Evolutionary conservation across 2,113 vertebrate genomes (phyloP), one percentile per base, ranked within the genome.

Genomic region (Clarias macrocephalus): DNA sequence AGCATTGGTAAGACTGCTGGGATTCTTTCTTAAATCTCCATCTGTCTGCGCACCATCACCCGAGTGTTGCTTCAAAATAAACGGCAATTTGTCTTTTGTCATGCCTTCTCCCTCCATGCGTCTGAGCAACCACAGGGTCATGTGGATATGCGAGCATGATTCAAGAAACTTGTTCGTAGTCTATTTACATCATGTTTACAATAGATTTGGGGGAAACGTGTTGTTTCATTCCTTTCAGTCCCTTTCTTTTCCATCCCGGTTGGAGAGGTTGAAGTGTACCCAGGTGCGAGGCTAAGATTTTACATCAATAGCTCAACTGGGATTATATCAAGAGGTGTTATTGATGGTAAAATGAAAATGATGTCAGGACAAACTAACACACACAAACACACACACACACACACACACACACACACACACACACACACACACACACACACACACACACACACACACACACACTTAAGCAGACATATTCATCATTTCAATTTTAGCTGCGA

Each of bases 21-120:
- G 79, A 62, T 80, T 60, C 30, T 62, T 81, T 62, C 57, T 62
- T 81, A 62, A 80, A 33, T 33, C 77, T 33, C 52, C 75, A 79
- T 77, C 75, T 77, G 75, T 56, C 75, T 28, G 75, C 75, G 28
- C 48, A 28, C 48, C 75, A n/a, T 79, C 52, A 79, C 25, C 7
- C 42, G 75, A 18, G 52, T 57, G 52, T 3, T 57, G 75, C 48
- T 28, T 56, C 15, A 79, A 79, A 79, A 80, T 59, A 80, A 25
- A 56, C 52, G 19, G 25, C 15, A 28, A 79, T 56, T 28, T 56
- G 52, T 4, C 5, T 79, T 57, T 56, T 28, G 75, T 77, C 75
- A 16, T 54, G 75, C 75, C 28, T 54, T 76, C 73, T 25, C 52
- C 10, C 77, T 80, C n/a, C 77, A 33, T 80, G 73, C 42, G 42